Evolutionary conservation across 2,797 vertebrate species (phyloP), one percentile per base, ranked within the genome.

Genomic region (Vireo griseus): DNA sequence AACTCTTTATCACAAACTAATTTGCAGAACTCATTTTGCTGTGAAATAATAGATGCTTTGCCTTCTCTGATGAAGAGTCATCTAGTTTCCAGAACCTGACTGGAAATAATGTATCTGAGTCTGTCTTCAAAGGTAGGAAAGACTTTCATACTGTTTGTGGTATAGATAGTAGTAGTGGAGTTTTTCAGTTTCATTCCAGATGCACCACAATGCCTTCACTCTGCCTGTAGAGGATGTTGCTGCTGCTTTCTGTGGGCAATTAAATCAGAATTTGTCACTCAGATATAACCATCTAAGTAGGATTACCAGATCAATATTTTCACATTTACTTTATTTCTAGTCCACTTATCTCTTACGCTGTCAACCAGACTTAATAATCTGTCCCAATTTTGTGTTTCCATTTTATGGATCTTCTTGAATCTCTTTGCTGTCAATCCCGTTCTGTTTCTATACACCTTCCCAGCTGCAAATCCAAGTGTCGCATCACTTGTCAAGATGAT

Each of bases 231-330:
- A 68, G 39, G 39, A 51, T 48, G 8, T 75, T 75, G 62, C 69
- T 57, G 13, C 19, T 1, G 6, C 37, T 21, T 87, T 76, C 67
- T 50, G 7, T 59, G 48, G 16, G 51, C 37, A 73, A 25, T 69
- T 84, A 69, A 52, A 78, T 88, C 44, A 81, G 92, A 83, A 86
- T 88, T 40, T 81, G 51, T 69, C 67, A 65, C 54, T 80, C n/a
- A n/a, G 44, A 48, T 93, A 26, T 33, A 86, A 42, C 71, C 1
- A 0, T 37, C 22, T 37, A 78, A 75, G 24, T 40, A 72, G 58
- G 54, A 80, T 65, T 90, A 83, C 47, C 31, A 75, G 59, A 86
- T 91, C 39, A 66, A 35, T 95, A 92, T 72, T 86, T 91, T 66
- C 69, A 86, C 39, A 69, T 91, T 75, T 68, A 73, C 24, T 63